These are phyloP conservation scores for Orthosia incerta DNA, from an alignment of 2,888 invertebrate genomes.

Conservation along the genomic window DNA sequence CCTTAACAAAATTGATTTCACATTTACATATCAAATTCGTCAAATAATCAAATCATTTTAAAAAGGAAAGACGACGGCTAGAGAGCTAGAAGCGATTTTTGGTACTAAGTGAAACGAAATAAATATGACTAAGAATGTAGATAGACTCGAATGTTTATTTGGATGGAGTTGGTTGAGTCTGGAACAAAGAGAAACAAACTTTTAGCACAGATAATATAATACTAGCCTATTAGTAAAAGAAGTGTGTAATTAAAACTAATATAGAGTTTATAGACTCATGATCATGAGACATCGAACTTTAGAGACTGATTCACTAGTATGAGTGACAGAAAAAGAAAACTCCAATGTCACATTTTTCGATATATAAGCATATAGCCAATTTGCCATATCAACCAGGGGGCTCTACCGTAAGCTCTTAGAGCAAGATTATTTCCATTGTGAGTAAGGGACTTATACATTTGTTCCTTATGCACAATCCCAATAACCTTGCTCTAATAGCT, in stretches of 20 bases:
- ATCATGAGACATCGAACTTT: too few relatives aligned
- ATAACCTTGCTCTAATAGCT: too few relatives aligned
- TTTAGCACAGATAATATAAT: too few relatives aligned
- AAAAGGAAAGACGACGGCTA: slow-evolving; percentile 75
- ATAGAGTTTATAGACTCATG: too few relatives aligned
- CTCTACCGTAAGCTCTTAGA: too few relatives aligned
- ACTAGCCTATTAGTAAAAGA: slow-evolving; percentile 18
- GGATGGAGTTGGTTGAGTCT: slow-evolving; percentile 72
- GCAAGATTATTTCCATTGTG: too few relatives aligned
- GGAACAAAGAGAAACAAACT: slow-evolving; percentile 60
- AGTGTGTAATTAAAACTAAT: too few relatives aligned
- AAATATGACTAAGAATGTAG: slow-evolving; percentile 75
- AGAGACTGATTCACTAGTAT: too few relatives aligned
- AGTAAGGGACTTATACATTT: too few relatives aligned
- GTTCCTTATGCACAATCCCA: too few relatives aligned
- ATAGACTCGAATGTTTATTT: slow-evolving; percentile 70
- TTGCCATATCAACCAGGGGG: not conserved
- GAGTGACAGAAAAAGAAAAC: not conserved
- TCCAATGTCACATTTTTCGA: not conserved
- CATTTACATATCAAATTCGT: slow-evolving; percentile 65
- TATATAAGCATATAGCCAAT: not conserved
- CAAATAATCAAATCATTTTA: slow-evolving; percentile 72
- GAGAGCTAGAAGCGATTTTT: slow-evolving; percentile 83
- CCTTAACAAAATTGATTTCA: slow-evolving; percentile 76
- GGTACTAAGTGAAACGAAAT: slow-evolving; percentile 69